Base-by-base conservation (phyloP, 2,888 invertebrate species). In the Lysandra coridon region DNA sequence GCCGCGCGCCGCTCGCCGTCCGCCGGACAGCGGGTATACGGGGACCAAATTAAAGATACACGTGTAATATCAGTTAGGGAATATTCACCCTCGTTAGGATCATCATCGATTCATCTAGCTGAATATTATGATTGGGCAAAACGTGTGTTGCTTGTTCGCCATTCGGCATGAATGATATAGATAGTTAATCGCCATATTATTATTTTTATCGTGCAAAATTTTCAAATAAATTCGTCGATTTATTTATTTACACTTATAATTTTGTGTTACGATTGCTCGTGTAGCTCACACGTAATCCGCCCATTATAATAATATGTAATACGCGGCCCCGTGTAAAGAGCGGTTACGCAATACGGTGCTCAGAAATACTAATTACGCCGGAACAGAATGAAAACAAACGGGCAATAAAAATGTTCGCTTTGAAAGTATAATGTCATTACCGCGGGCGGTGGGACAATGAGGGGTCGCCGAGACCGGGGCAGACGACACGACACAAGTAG, bases 291-390 rank as follows among this genome's bases (percentile, higher is more conserved):
- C 3, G 23, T 69, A 12, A 30, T 62, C 23, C 62, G 7, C 10
- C 12, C 0, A 12, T 69, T 69, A 30, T 33, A 62, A 60, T 17
- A 57, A 17, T 14, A 7, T 37, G 10, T 30, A 30, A 69, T 17
- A 14, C 69, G 5, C 33, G 4, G 14, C 14, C 14, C 2, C 33
- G 17, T 69, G 5, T 69, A 33, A 33, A 37, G 0, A 12, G 10
- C 69, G 5, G 69, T 69, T 33, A 37, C 33, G 37, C 33, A 37
- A 37, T 69, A 69, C 69, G 33, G 33, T 33, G 17, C 69, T 69
- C 37, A 69, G 69, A 69, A 33, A 69, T 69, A 83, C 85, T 86
- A 86, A 74, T 74, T 74, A 44, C 40, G 74, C n/a, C 12, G 40
- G n/a, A 23, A n/a, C 23, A 44, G 44, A 10, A 74, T 23, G 44